Evolutionary conservation across 2,113 vertebrate genomes (phyloP).

Genomic region (Cynopterus brachyotis): DNA sequence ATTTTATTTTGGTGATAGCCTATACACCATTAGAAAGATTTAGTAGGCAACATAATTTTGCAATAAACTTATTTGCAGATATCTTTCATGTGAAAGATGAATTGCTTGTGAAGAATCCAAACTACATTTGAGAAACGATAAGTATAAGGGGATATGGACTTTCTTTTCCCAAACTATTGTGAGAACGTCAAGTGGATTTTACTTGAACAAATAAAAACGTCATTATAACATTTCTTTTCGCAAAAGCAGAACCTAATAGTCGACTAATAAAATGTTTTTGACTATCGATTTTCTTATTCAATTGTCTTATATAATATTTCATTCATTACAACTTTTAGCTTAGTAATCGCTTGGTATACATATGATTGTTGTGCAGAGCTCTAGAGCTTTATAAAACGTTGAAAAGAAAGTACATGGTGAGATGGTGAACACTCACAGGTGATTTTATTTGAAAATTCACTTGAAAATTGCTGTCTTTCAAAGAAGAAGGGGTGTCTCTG

Average conservation of each 20-base stretch:
- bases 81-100: not conserved
- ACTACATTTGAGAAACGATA: not conserved
- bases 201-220: not conserved
- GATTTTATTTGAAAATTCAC: constrained; percentile 14
- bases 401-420: not conserved
- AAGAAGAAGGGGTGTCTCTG: not conserved
- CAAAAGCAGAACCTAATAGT: not conserved
- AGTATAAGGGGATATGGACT: not conserved
- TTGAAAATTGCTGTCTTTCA: not conserved
- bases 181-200: not conserved
- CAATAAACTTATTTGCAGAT: not conserved
- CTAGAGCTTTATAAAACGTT: not conserved
- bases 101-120: not conserved
- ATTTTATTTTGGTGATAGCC: not conserved
- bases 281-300: not conserved
- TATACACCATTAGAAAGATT: not conserved
- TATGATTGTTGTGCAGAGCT: not conserved
- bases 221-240: constrained; percentile 29
- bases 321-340: not conserved
- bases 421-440: not conserved
- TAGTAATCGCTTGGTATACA: not conserved
- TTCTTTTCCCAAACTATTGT: not conserved
- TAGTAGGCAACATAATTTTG: not conserved
- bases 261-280: not conserved
- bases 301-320: not conserved